Evolutionary conservation across 2,113 vertebrate genomes (phyloP), one percentile per base, ranked within the genome.

Genomic region (Clupea harengus): DNA sequence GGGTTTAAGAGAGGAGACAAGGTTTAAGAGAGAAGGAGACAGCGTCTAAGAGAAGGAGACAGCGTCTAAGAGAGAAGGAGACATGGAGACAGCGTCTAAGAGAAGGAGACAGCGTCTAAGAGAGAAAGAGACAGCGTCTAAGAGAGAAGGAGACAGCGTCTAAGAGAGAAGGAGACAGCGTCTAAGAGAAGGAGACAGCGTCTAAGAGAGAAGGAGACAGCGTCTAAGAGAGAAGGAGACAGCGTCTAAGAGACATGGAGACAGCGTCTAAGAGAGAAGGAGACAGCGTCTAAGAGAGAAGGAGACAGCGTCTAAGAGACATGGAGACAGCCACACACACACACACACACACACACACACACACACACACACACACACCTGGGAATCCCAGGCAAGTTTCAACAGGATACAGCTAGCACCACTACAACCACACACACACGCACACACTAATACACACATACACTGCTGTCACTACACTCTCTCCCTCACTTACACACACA

Each of bases 321-420:
- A 28, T 2, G 28, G 50, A 52, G 13, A 39, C 39, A n/a, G n/a
- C n/a, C n/a, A n/a, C n/a, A n/a, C n/a, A n/a, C n/a, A n/a, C n/a
- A n/a, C n/a, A 39, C 39, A 39, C 39, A 39, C 2, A 39, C 39
- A 39, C 39, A 39, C 39, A 39, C 39, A 39, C 39, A 39, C 39
- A 39, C 39, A 39, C 39, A 39, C 39, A 39, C 39, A 39, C 39
- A 39, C 39, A 39, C 1, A 39, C 1, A 1, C 84, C 13, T 60
- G 15, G 17, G 52, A 47, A 5, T 67, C 9, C 45, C 20, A 22
- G 32, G 72, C 87, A 86, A 85, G 89, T 83, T 84, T 82, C 39
- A 84, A 88, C 89, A 86, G 17, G 85, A 15, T 82, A 46, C 1
- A 18, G 2, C 15, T 54, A 13, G 17, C 52, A 15, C 52, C 13